These are phyloP conservation scores for Pyrrhosoma nymphula DNA, from an alignment of 2,888 invertebrate genomes.

Conservation along the genomic window DNA sequence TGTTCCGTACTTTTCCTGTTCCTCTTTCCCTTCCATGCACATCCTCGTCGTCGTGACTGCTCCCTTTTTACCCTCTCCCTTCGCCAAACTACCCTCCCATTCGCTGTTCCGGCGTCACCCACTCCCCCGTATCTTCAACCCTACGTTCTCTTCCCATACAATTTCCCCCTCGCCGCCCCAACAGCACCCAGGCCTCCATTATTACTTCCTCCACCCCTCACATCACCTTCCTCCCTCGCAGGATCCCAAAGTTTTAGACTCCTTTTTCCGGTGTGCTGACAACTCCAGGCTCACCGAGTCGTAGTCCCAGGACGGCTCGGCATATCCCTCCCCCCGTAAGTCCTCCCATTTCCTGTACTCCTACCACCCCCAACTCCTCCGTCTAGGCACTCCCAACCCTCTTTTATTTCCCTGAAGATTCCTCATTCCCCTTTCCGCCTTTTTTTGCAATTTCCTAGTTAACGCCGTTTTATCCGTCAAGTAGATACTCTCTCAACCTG, in stretches of 20 bases:
- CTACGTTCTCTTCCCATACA: neutral
- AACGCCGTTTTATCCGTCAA: neutral
- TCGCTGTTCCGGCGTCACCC: neutral
- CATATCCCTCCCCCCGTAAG: neutral
- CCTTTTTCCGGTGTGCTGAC: conserved; percentile 32
- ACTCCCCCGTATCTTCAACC: neutral
- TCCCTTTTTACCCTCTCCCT: neutral
- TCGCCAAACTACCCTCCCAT: neutral
- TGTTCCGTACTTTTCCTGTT: neutral
- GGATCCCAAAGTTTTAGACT: neutral
- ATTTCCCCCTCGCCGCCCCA: neutral
- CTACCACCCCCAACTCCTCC: neutral
- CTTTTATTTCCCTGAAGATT: neutral
- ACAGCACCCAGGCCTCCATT: neutral
- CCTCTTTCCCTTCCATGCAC: neutral
- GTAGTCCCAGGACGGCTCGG: neutral
- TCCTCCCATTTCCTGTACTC: neutral
- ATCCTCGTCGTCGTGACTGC: neutral
- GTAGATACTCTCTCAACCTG: neutral
- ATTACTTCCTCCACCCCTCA: neutral
- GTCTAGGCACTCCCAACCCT: neutral
- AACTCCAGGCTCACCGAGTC: conserved; percentile 23
- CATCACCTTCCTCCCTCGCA: neutral
- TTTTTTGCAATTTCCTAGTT: neutral
- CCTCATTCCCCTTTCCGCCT: neutral